Base-by-base conservation (phyloP, 1,140 invertebrate species). In the Diuraphis noxia region DNA sequence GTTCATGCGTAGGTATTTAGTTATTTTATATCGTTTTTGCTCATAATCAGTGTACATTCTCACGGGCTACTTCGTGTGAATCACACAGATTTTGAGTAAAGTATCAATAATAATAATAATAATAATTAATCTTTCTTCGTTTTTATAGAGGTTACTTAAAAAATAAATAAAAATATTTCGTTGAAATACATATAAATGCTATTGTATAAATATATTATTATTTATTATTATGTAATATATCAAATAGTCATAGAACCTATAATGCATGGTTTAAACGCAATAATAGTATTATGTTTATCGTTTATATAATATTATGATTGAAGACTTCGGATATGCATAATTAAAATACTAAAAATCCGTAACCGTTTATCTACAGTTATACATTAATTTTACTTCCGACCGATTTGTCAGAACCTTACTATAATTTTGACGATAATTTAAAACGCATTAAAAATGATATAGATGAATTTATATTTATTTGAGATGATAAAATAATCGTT, bases 61-160 rank as follows among this genome's bases (percentile, higher is more conserved):
- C 87, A 88, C 87, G 87, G 38, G 87, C 87, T 63, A 72, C 52
- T 72, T 63, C 87, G 56, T 72, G 87, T 88, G 87, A 88, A 88
- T 88, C 87, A 17, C 13, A 38, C 36, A 41, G 41, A 49, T 86
- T 86, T 86, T 49, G 25, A 72, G 56, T n/a, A 5, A 72, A 79
- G 34, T 36, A 79, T 79, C 23, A 79, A 36, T 79, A 79, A 79
- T 36, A 79, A 79, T 79, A 79, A 36, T 79, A 79, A 79, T 36
- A 79, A 79, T 79, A 79, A 34, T 36, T 23, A 79, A 79, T 79
- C 56, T 17, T n/a, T n/a, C 13, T 17, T 72, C 56, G 56, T 72
- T 72, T 72, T 72, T 72, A 72, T n/a, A 0, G n/a, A 36, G 72
- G 34, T 36, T 79, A 77, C n/a, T 77, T 36, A 72, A 72, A n/a